Percentiles rank a stretch among this genome's conserved stretches.
Conservation (phyloP, 2,797 vertebrate species). For the Chloroceryle amazona region DNA sequence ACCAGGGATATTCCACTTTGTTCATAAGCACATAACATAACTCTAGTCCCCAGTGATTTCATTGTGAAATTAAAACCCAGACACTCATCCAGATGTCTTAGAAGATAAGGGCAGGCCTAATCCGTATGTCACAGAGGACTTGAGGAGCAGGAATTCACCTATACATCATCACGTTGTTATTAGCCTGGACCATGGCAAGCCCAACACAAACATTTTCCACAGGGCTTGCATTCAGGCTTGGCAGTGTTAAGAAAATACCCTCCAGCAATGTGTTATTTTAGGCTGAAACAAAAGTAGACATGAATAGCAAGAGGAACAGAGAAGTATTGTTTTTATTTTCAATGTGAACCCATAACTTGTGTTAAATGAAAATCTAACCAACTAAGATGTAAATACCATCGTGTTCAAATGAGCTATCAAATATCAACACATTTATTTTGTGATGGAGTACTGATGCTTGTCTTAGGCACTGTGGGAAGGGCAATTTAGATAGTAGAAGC, state of each 20-base stretch:
- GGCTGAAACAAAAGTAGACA: conserved; percentile 88
- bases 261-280: conserved; percentile 86
- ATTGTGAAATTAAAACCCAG: conserved; percentile 92
- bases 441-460: conserved; percentile 71
- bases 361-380: conserved; percentile 83
- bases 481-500: conserved; percentile 79
- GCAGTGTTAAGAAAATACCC: conserved; percentile 86
- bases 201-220: conserved; percentile 81
- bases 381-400: conserved; percentile 78
- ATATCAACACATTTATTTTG: conserved; percentile 78
- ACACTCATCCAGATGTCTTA: conserved; percentile 91
- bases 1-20: conserved; percentile 89
- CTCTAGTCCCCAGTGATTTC: conserved; percentile 84
- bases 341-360: conserved; percentile 81
- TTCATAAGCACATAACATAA: conserved; percentile 83
- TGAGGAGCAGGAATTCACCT: conserved; percentile 91
- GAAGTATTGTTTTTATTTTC: conserved; percentile 85
- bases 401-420: conserved; percentile 79
- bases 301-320: conserved; percentile 87
- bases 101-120: conserved; percentile 91
- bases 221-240: conserved; percentile 76
- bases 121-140: conserved; percentile 87
- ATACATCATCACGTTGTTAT: conserved; percentile 95
- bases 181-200: conserved; percentile 84
- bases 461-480: conserved; percentile 75